These are phyloP conservation scores for Ctenopoma multispine DNA, from an alignment of 2,797 vertebrate species.

Conservation along the genomic window DNA sequence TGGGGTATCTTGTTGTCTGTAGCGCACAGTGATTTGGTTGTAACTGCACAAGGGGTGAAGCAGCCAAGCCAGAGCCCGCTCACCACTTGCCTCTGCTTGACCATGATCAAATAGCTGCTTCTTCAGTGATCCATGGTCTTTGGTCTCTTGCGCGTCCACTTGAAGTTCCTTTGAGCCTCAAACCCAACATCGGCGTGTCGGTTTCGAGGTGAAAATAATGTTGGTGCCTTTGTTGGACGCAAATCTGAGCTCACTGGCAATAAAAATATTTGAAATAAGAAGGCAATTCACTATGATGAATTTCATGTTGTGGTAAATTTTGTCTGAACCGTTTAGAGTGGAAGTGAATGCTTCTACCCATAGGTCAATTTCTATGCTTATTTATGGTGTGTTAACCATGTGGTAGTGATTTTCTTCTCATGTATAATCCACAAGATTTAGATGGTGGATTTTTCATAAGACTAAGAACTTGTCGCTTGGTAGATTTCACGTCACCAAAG, in stretches of 20 bases:
- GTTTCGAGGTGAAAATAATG: constrained; percentile 55
- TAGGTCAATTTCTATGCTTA: constrained; percentile 20
- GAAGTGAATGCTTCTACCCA: constrained; percentile 22
- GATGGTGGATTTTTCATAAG: constrained; percentile 22
- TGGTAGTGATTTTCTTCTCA: constrained; percentile 54
- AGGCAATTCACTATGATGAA: constrained; percentile 27
- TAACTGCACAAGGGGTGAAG: constrained; percentile 36
- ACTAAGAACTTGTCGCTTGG: constrained; percentile 11
- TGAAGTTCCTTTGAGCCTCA: constrained; percentile 41
- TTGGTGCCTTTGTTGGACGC: constrained; percentile 36
- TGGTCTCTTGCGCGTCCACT: constrained; percentile 44
- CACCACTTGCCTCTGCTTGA: constrained; percentile 54
- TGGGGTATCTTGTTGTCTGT: constrained; percentile 60
- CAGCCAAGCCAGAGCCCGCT: constrained; percentile 64
- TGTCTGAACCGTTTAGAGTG: constrained; percentile 58
- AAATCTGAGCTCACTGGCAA: constrained; percentile 23
- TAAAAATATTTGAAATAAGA: constrained; percentile 32
- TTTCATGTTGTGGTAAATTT: constrained; percentile 51
- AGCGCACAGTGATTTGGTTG: constrained; percentile 54
- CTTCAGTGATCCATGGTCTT: constrained; percentile 51
- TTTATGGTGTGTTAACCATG: constrained; percentile 60
- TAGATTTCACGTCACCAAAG: not conserved
- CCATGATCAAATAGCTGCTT: constrained; percentile 65
- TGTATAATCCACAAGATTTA: constrained; percentile 46
- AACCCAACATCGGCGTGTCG: constrained; percentile 51